phyloP scores from a whole-genome alignment of 1,140 invertebrate genomes.

The Mycetomoellerius zeteki region DNA sequence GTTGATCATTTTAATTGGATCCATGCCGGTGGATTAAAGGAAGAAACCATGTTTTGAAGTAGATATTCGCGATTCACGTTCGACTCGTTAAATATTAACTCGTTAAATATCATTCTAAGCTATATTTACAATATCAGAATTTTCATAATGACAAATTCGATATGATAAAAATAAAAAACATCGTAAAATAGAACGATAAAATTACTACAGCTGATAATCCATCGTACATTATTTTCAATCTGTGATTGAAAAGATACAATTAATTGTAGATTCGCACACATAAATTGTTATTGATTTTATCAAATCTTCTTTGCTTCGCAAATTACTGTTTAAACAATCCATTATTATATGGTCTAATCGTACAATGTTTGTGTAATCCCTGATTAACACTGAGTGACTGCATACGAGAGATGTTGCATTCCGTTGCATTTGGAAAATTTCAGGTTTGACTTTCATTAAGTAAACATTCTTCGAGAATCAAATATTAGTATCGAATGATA shows the following conservation, averaged over 20 bases:
- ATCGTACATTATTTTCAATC: not conserved
- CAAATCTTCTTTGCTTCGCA: not conserved
- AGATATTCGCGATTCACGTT: not conserved
- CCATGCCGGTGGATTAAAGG: not conserved
- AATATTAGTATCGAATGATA: slow-evolving; percentile 7
- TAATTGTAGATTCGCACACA: slow-evolving; percentile 14
- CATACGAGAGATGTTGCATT: slow-evolving; percentile 16
- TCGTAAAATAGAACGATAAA: slow-evolving; percentile 20
- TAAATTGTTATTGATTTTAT: slow-evolving; percentile 12
- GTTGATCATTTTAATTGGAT: slow-evolving; percentile 2
- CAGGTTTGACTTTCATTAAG: not conserved
- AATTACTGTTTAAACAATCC: slow-evolving; percentile 25
- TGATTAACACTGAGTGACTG: not conserved
- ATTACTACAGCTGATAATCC: not conserved
- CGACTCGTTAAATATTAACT: not conserved
- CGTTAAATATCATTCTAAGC: not conserved
- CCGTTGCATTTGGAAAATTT: slow-evolving; percentile 13
- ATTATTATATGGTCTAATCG: not conserved
- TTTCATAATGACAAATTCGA: not conserved
- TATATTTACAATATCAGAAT: not conserved
- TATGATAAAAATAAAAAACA: not conserved
- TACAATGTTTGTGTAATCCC: slow-evolving; percentile 4
- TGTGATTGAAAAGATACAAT: not conserved
- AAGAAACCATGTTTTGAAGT: not conserved
- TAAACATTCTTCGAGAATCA: not conserved